These are phyloP conservation scores for Anastatus disparis DNA, from an alignment of 1,140 invertebrate species.

Conservation along the genomic window DNA sequence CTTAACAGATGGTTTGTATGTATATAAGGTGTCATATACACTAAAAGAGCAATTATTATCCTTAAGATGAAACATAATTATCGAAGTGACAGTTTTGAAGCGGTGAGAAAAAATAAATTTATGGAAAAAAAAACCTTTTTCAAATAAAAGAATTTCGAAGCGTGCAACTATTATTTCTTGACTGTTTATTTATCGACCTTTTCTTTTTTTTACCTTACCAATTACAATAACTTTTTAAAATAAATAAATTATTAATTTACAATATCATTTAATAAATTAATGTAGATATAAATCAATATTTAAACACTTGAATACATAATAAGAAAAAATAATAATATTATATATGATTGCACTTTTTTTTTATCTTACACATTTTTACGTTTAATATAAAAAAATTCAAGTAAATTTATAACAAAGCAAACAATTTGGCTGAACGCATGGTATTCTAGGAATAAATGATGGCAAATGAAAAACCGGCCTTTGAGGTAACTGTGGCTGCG, in stretches of 20 bases:
- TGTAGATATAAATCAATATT: too few species aligned
- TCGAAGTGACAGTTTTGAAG: neutral
- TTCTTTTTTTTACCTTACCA: too few species aligned
- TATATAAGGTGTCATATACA: slow-evolving; percentile 22
- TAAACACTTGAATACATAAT: neutral
- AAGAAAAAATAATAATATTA: neutral
- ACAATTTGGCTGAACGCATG: slow-evolving; percentile 62
- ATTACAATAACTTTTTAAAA: too few species aligned
- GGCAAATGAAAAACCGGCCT: slow-evolving; percentile 58
- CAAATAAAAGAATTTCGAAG: slow-evolving; percentile 15
- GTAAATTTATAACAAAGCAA: slow-evolving; percentile 57
- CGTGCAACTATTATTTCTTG: neutral
- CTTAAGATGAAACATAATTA: slow-evolving; percentile 7
- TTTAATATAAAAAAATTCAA: too few species aligned
- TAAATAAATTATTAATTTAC: too few species aligned
- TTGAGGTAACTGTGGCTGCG: slow-evolving; percentile 37
- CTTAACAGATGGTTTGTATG: slow-evolving; percentile 19
- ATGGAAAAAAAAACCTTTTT: neutral
- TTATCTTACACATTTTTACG: too few species aligned
- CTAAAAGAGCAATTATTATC: slow-evolving; percentile 1
- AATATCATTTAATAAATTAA: too few species aligned
- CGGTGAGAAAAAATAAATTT: slow-evolving; percentile 2
- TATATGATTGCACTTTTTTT: too few species aligned
- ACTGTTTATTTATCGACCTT: neutral
- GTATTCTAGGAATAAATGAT: slow-evolving; percentile 56